phyloP scores from a whole-genome alignment of 2,113 vertebrate genomes.

The Mirounga angustirostris region DNA sequence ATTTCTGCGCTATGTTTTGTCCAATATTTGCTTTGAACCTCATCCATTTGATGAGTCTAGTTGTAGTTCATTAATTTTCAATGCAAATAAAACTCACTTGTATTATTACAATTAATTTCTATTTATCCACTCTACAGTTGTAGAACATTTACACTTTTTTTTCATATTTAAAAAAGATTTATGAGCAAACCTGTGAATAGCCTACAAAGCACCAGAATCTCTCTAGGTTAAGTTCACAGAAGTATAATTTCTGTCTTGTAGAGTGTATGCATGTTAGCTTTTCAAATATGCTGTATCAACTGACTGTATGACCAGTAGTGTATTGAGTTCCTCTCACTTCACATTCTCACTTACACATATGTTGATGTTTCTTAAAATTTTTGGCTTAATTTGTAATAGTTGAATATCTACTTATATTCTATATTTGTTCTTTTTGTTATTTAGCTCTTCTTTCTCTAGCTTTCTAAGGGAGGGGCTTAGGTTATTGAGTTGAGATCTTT shows the following conservation, averaged over 20 bases:
- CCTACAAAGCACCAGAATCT: not conserved
- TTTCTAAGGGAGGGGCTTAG: not conserved
- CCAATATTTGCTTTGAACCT: not conserved
- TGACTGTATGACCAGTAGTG: not conserved
- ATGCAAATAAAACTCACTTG: not conserved
- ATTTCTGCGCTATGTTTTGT: not conserved
- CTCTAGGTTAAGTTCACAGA: not conserved
- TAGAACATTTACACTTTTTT: not conserved
- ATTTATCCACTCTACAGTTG: not conserved
- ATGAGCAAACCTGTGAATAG: not conserved
- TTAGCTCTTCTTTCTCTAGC: not conserved
- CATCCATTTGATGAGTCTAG: not conserved
- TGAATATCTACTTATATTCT: not conserved
- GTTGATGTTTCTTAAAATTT: not conserved
- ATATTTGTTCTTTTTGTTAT: not conserved
- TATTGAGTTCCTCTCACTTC: not conserved
- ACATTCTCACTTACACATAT: not conserved
- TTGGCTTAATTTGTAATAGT: not conserved
- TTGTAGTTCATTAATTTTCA: not conserved
- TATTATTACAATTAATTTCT: not conserved
- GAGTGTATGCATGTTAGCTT: not conserved
- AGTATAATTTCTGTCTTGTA: not conserved
- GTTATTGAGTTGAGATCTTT: not conserved
- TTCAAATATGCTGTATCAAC: not conserved
- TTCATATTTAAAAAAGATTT: not conserved